Evolutionary conservation across 1,140 invertebrate species (phyloP).

Genomic region (Luehdorfia chinensis): DNA sequence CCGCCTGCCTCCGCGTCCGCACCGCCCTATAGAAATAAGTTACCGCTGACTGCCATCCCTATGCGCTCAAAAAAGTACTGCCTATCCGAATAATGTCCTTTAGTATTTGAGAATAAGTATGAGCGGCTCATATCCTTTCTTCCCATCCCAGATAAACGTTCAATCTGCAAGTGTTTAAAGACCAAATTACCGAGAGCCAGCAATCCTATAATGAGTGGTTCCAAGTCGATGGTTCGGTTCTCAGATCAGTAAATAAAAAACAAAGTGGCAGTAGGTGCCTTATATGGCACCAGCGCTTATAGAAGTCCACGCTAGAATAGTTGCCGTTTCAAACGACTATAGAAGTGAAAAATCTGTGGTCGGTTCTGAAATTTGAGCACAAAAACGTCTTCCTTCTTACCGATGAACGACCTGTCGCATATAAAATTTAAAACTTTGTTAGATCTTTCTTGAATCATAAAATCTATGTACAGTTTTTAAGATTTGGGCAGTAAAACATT

Average conservation of each 20-base stretch:
- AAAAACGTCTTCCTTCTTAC: conserved; percentile 77
- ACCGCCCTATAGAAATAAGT: conserved; percentile 66
- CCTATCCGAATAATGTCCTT: conserved; percentile 52
- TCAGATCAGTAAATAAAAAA: conserved; percentile 23
- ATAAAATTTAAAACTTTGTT: conserved; percentile 69
- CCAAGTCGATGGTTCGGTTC: conserved; percentile 25
- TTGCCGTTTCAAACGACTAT: conserved; percentile 43
- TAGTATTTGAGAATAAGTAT: conserved; percentile 40
- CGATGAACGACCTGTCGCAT: conserved; percentile 69
- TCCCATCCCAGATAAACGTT: conserved; percentile 20
- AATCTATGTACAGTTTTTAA: conserved; percentile 71
- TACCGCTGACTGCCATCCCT: conserved; percentile 65
- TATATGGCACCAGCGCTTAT: conserved; percentile 35
- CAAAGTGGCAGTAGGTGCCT: conserved; percentile 39
- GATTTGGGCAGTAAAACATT: conserved; percentile 58
- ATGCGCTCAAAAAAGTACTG: conserved; percentile 59
- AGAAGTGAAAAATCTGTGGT: conserved; percentile 34
- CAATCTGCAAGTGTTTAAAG: neutral
- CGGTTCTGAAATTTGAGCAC: conserved; percentile 58
- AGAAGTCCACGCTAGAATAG: conserved; percentile 56
- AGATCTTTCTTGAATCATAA: conserved; percentile 66
- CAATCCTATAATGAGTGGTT: conserved; percentile 30
- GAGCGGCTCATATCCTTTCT: conserved; percentile 34
- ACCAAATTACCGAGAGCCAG: conserved; percentile 5
- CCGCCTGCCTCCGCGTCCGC: conserved; percentile 59